Evolutionary conservation across 2,797 vertebrate genomes (phyloP).

Genomic region (Gymnopithys bicolor): DNA sequence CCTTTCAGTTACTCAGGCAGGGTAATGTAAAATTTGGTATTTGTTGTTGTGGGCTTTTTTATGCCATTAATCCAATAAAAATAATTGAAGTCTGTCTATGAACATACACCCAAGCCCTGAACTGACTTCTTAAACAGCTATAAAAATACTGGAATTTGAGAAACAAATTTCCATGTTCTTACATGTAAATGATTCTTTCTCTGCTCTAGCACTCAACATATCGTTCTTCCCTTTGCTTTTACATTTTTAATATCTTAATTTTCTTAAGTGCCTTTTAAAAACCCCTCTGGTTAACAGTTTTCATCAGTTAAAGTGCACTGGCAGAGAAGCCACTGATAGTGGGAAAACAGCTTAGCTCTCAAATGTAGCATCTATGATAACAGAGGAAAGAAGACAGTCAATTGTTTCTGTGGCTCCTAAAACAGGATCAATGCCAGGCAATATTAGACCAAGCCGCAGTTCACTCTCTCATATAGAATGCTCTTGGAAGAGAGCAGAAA

Average conservation of each 20-base stretch:
- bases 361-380: background rate
- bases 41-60: background rate
- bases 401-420: slow-evolving; percentile 1
- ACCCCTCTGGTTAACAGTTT: background rate
- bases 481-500: background rate
- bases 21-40: background rate
- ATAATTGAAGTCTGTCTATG: background rate
- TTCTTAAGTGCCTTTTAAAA: background rate
- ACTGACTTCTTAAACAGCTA: background rate
- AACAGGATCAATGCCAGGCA: background rate
- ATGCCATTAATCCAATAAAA: background rate
- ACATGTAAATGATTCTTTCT: background rate
- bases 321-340: background rate
- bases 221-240: background rate
- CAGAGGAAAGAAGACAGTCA: background rate
- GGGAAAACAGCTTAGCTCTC: background rate
- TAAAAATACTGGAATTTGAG: background rate
- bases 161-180: background rate
- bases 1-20: background rate
- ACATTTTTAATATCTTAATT: background rate
- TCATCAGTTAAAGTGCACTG: background rate
- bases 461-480: background rate
- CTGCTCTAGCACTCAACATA: background rate
- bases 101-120: background rate
- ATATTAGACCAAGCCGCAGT: background rate